A percentile compares a stretch with the other conserved stretches of the same genome.
Conservation (phyloP, 53 echinoderm and acorn worm genomes). For the Astropecten irregularis region DNA sequence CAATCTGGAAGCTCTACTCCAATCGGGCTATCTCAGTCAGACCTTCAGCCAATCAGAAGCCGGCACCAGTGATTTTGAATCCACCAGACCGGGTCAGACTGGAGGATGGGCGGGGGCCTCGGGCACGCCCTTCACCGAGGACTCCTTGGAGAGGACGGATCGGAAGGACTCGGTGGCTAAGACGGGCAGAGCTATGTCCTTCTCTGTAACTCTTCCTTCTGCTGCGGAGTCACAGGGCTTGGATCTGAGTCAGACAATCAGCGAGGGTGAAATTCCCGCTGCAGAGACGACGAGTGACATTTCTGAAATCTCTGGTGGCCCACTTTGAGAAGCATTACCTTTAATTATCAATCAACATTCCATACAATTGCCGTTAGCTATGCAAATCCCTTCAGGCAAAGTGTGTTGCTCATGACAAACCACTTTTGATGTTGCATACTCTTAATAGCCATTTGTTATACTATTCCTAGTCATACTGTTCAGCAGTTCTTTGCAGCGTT, state of each 20-base stretch:
- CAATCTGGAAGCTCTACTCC: conserved; percentile 86
- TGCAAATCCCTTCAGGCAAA: too few species aligned
- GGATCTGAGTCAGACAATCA: conserved; percentile 65
- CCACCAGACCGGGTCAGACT: neutral
- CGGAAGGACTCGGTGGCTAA: neutral
- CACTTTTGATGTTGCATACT: too few species aligned
- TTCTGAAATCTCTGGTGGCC: conserved; percentile 81
- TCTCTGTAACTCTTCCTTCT: conserved; percentile 84
- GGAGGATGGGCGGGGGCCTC: neutral
- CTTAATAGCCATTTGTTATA: too few species aligned
- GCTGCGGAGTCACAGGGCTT: conserved; percentile 48
- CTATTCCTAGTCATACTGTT: too few species aligned
- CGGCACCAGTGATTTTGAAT: conserved; percentile 69
- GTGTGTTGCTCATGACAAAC: too few species aligned
- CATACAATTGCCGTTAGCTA: too few species aligned
- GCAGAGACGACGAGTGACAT: conserved; percentile 87
- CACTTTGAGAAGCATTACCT: conserved; percentile 12
- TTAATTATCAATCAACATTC: too few species aligned
- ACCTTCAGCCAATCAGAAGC: conserved; percentile 96
- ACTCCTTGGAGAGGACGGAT: conserved; percentile 62
- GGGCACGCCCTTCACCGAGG: conserved; percentile 63
- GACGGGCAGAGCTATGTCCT: conserved; percentile 36
- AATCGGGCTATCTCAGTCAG: conserved; percentile 92
- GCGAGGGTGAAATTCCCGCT: conserved; percentile 69
- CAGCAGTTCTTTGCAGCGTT: too few species aligned